A percentile compares a stretch with the other conserved stretches of the same genome.
Conservation (phyloP, 2,888 invertebrate genomes). For the Acronicta psi region DNA sequence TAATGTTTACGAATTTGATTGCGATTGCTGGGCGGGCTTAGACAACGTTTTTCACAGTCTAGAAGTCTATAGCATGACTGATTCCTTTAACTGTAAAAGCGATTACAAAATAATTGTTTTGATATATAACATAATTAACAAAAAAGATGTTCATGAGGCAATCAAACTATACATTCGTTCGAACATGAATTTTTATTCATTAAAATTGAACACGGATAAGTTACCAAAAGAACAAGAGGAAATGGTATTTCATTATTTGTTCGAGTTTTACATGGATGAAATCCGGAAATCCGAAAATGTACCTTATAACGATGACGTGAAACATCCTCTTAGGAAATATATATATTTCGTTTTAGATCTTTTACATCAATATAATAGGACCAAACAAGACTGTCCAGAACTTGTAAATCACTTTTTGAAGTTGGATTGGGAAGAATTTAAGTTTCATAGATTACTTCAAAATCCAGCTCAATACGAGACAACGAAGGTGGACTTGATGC, state of each 20-base stretch:
- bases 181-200: conserved; percentile 25
- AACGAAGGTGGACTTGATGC: conserved; percentile 15
- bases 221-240: conserved; percentile 34
- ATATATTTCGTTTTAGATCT: conserved; percentile 53
- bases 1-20: conserved; percentile 66
- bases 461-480: background rate
- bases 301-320: conserved; percentile 46
- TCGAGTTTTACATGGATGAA: conserved; percentile 57
- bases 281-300: conserved; percentile 50
- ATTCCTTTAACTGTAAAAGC: conserved; percentile 30
- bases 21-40: conserved; percentile 68
- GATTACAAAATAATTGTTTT: conserved; percentile 60
- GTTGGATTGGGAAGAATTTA: conserved; percentile 51
- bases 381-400: conserved; percentile 64
- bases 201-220: conserved; percentile 22
- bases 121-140: conserved; percentile 65
- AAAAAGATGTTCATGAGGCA: conserved; percentile 58
- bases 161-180: conserved; percentile 40
- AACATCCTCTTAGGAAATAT: conserved; percentile 44
- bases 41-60: conserved; percentile 69
- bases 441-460: conserved; percentile 19
- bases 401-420: conserved; percentile 60
- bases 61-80: conserved; percentile 59
- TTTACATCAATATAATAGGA: conserved; percentile 57
- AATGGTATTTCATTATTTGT: conserved; percentile 46